A percentile compares a stretch with the other conserved stretches of the same genome.
Conservation (phyloP, 2,797 vertebrate species). For the Champsocephalus esox region DNA sequence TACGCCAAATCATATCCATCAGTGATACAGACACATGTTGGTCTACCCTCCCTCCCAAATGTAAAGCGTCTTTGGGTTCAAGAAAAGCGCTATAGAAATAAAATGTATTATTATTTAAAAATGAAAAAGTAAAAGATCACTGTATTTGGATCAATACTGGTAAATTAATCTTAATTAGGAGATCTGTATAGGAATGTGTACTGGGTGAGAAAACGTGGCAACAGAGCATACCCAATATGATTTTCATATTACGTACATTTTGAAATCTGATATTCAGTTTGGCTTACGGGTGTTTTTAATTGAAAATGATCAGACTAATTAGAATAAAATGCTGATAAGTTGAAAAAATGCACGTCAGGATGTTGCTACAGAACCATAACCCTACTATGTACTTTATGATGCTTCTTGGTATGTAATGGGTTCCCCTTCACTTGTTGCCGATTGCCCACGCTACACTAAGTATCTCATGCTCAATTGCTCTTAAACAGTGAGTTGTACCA, state of each 20-base stretch:
- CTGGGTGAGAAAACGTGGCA: not conserved
- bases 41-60: no score
- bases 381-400: not conserved
- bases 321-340: not conserved
- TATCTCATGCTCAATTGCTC: conserved; percentile 39
- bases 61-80: no score
- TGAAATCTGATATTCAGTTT: conserved; percentile 4
- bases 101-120: not conserved
- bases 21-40: not conserved
- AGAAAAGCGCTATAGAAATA: no score
- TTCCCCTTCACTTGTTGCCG: conserved; percentile 24
- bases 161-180: not conserved
- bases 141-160: not conserved
- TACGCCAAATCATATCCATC: not conserved
- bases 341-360: not conserved
- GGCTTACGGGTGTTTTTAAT: not conserved
- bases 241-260: not conserved
- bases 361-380: not conserved
- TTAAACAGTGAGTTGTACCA: conserved; percentile 26
- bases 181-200: not conserved
- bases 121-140: not conserved
- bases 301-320: not conserved
- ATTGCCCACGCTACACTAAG: conserved; percentile 31
- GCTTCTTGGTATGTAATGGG: not conserved
- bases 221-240: not conserved